Conservation (phyloP, 1,140 invertebrate species). For the Trigoniulus corallinus region DNA sequence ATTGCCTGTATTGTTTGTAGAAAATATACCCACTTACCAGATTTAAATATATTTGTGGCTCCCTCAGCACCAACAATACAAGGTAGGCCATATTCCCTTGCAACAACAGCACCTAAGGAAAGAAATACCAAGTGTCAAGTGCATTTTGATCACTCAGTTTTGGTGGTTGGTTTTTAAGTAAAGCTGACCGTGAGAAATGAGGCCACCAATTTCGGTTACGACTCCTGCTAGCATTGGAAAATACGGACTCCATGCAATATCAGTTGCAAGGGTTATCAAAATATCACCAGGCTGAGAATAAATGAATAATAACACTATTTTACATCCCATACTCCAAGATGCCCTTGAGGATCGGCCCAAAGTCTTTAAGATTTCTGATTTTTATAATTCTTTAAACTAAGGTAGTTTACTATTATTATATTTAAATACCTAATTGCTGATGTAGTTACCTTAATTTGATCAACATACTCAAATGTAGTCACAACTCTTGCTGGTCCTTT, state of each 20-base stretch:
- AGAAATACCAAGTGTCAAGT: not conserved
- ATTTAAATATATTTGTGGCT: conserved; percentile 47
- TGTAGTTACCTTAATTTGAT: conserved; percentile 22
- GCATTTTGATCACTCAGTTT: not conserved
- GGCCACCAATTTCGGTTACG: conserved; percentile 66
- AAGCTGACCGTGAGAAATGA: conserved; percentile 58
- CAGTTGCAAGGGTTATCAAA: conserved; percentile 56
- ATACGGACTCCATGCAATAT: conserved; percentile 78
- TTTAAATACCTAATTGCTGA: not conserved
- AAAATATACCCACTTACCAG: conserved; percentile 30
- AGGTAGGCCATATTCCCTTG: conserved; percentile 66
- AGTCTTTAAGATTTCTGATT: no score
- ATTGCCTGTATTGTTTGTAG: not conserved
- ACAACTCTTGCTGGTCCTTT: conserved; percentile 51
- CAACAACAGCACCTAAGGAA: conserved; percentile 58
- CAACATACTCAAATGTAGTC: conserved; percentile 24
- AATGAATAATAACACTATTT: no score
- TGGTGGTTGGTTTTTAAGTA: not conserved
- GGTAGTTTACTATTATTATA: no score
- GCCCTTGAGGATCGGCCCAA: no score
- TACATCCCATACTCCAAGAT: no score
- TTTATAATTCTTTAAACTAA: no score
- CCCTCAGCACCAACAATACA: conserved; percentile 54
- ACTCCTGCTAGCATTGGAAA: conserved; percentile 63
- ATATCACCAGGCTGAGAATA: conserved; percentile 43